These are phyloP conservation scores for Arrhamphus sclerolepis DNA, from an alignment of 2,797 vertebrate genomes.

Conservation along the genomic window DNA sequence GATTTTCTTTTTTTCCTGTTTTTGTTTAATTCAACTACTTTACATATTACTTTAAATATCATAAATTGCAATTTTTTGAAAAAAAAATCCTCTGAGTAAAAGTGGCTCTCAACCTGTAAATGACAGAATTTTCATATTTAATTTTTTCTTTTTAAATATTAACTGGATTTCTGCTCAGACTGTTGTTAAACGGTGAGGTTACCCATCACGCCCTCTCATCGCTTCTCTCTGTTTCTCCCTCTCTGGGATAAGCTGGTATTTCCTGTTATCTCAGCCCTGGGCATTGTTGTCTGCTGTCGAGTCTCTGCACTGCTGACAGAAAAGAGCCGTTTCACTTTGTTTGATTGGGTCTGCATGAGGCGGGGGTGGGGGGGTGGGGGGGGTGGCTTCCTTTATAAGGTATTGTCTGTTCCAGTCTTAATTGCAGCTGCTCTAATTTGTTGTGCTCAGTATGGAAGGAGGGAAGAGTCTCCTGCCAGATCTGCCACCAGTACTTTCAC, in stretches of 20 bases:
- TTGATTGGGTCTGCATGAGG: constrained; percentile 53
- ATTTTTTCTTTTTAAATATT: constrained; percentile 14
- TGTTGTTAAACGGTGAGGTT: constrained; percentile 55
- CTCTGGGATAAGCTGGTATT: constrained; percentile 79
- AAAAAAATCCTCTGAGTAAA: neutral
- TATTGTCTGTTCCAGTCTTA: constrained; percentile 63
- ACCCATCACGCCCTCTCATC: constrained; percentile 45
- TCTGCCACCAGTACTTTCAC: constrained; percentile 24
- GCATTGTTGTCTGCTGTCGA: constrained; percentile 73
- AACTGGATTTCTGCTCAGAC: constrained; percentile 27
- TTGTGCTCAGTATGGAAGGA: constrained; percentile 41
- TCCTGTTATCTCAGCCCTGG: constrained; percentile 79
- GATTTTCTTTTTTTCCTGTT: constrained; percentile 63
- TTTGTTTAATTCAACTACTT: constrained; percentile 56
- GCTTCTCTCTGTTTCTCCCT: constrained; percentile 47
- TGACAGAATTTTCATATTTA: constrained; percentile 21
- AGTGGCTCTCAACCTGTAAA: constrained; percentile 20
- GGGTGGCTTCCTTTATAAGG: constrained; percentile 50
- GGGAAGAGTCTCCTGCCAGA: constrained; percentile 37
- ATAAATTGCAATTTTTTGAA: constrained; percentile 33
- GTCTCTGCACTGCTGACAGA: constrained; percentile 65
- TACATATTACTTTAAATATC: constrained; percentile 38
- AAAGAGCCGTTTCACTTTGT: constrained; percentile 66
- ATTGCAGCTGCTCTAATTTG: constrained; percentile 65
- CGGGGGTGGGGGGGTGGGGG: neutral